Evolutionary conservation across 2,113 vertebrate genomes (phyloP), one percentile per base, ranked within the genome.

Genomic region (Zosterops lateralis): DNA sequence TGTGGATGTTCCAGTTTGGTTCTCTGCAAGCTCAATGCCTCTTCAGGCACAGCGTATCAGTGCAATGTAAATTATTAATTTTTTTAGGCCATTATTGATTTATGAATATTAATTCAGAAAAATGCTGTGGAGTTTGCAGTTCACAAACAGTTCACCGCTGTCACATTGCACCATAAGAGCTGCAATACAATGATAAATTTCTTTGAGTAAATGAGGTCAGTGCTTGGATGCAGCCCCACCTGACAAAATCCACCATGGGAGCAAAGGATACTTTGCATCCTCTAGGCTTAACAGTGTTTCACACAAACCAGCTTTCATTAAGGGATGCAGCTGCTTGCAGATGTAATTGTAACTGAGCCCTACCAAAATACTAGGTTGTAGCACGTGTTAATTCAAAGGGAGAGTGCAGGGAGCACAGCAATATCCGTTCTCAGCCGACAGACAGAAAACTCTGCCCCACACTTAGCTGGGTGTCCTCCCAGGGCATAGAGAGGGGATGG

Each of bases 341-440:
- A 15, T 57, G 22, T 72, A 72, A 60, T 51, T 20, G 6, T 3
- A 2, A 17, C 19, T 24, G 32, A 14, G 14, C 16, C 16, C 28
- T 19, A 61, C 8, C 48, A 48, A 91, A 85, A 87, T 6, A 45
- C 7, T 2, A 5, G 44, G 22, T 17, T 48, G 73, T n/a, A 67
- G 61, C 61, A 67, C 0, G 0, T 20, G 22, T 42, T 50, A 19
- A 12, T 54, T 87, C 54, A 66, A 70, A 76, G 32, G n/a, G 6
- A 53, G 62, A 73, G 54, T 17, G 40, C 48, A 57, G 31, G 1
- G 10, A 61, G 6, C 6, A 2, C 14, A 20, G 53, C 21, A 42
- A 0, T 20, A 9, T 34, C 0, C 0, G 22, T 60, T 34, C 36
- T 32, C 50, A 79, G 50, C 54, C 0, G 58, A n/a, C 21, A 44